Evolutionary conservation across 2,888 invertebrate species (phyloP).

Genomic region (Ecliptopera silaceata): DNA sequence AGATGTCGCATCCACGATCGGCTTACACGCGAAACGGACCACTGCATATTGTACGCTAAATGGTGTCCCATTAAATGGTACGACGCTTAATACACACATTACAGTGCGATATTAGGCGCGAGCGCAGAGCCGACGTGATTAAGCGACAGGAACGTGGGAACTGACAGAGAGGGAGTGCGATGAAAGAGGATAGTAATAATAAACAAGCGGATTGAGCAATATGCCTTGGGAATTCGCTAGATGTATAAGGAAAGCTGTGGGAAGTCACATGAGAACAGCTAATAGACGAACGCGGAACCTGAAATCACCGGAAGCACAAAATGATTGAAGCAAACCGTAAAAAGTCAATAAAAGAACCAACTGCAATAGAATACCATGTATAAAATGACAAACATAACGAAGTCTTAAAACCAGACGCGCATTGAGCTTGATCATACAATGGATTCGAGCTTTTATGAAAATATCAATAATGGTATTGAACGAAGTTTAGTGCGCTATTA

Average conservation of each 20-base stretch:
- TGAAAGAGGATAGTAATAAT: constrained; percentile 55
- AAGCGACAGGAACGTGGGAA: constrained; percentile 77
- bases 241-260: constrained; percentile 33
- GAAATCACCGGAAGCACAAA: constrained; percentile 41
- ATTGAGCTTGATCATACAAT: constrained; percentile 61
- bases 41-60: constrained; percentile 76
- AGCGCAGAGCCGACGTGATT: constrained; percentile 70
- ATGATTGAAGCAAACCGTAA: constrained; percentile 55
- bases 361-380: constrained; percentile 50
- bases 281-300: constrained; percentile 23
- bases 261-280: constrained; percentile 29
- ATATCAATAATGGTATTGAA: constrained; percentile 73
- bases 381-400: constrained; percentile 65
- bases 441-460: constrained; percentile 67
- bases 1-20: constrained; percentile 59
- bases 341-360: constrained; percentile 58
- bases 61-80: constrained; percentile 73
- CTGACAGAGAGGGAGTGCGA: constrained; percentile 59
- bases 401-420: constrained; percentile 60
- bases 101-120: constrained; percentile 76
- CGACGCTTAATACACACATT: constrained; percentile 80
- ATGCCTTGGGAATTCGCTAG: constrained; percentile 35
- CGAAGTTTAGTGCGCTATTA: constrained; percentile 77
- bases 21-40: constrained; percentile 67
- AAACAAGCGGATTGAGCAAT: constrained; percentile 45